Conservation (phyloP, 92 coral and sea anemone species). For the Nematostella vectensis region DNA sequence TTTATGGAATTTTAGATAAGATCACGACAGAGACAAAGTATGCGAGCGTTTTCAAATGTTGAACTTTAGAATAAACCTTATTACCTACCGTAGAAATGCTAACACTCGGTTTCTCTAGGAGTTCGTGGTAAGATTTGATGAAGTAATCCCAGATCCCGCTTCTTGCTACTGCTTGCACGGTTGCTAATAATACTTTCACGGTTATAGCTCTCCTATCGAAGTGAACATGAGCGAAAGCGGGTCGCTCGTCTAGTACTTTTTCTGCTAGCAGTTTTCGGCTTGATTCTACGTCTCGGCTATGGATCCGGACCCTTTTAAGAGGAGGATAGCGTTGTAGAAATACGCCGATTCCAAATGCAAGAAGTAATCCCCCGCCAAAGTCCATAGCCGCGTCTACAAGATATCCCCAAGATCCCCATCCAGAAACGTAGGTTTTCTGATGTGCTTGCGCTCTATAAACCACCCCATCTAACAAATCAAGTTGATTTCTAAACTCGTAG, state of each 20-base stretch:
- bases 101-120: constrained; percentile 55
- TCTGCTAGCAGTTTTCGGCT: constrained; percentile 39
- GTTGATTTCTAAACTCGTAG: constrained; percentile 59
- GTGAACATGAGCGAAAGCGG: constrained; percentile 29
- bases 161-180: constrained; percentile 40
- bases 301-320: constrained; percentile 26
- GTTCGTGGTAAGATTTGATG: constrained; percentile 48
- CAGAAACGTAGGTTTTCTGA: constrained; percentile 57
- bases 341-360: constrained; percentile 30
- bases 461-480: constrained; percentile 68
- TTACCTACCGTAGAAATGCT: constrained; percentile 46
- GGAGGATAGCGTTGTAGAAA: constrained; percentile 59
- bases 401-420: constrained; percentile 83
- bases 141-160: constrained; percentile 68
- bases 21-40: too few species aligned
- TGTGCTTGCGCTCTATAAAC: constrained; percentile 70
- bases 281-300: constrained; percentile 33
- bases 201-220: constrained; percentile 37
- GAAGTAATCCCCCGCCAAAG: constrained; percentile 60
- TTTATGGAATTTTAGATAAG: too few species aligned
- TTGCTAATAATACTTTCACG: constrained; percentile 26
- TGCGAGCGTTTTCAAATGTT: too few species aligned
- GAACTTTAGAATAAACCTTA: too few species aligned
- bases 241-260: constrained; percentile 28
- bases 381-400: constrained; percentile 69